Percentiles rank a stretch among this genome's conserved stretches.
phyloP scores from a whole-genome alignment of 2,113 vertebrate species.

The Thalassarche chlororhynchos region DNA sequence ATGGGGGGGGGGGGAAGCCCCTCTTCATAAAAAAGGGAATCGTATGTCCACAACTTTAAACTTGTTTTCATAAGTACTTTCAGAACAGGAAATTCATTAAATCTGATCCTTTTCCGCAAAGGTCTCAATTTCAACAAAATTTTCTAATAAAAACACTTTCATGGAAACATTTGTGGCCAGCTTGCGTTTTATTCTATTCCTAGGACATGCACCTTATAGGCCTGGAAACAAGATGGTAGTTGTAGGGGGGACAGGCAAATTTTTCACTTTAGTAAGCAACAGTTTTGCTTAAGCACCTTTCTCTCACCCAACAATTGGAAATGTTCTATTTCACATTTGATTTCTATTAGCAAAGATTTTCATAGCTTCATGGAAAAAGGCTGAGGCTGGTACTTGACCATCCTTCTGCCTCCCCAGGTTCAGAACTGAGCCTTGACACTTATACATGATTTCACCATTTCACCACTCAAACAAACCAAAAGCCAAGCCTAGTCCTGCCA shows the following conservation, averaged over 20 bases:
- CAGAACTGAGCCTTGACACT: background rate
- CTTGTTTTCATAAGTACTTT: background rate
- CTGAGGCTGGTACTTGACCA: background rate
- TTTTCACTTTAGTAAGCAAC: background rate
- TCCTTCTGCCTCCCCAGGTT: background rate
- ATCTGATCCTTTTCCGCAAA: background rate
- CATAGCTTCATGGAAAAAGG: background rate
- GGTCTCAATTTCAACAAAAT: background rate
- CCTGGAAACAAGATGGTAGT: background rate
- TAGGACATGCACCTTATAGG: background rate
- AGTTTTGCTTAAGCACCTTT: background rate
- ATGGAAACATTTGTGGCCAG: background rate
- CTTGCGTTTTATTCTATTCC: background rate
- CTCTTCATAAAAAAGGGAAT: background rate
- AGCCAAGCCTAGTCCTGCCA: background rate
- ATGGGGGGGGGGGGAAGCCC: background rate
- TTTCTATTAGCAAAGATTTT: background rate
- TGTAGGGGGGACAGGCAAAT: background rate
- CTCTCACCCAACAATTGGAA: background rate
- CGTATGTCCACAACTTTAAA: background rate
- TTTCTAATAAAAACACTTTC: background rate
- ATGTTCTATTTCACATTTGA: background rate
- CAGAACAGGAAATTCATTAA: background rate
- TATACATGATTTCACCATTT: background rate
- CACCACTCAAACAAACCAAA: background rate